Percentiles rank a stretch among this genome's conserved stretches.
These are phyloP conservation scores for Tetheella fluctuosa DNA, from an alignment of 2,888 invertebrate species.

Conservation along the genomic window DNA sequence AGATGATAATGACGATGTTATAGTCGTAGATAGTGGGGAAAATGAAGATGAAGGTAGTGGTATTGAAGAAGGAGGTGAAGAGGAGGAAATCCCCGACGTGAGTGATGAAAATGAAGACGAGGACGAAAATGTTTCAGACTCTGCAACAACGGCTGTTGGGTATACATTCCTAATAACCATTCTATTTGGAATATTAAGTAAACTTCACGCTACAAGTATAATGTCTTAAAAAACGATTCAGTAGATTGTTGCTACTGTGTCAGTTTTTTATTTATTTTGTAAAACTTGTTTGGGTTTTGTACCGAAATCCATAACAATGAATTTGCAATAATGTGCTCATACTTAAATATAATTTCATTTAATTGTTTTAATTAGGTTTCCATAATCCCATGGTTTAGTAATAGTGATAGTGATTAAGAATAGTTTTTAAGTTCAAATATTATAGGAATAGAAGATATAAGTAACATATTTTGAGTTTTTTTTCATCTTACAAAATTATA, in stretches of 20 bases:
- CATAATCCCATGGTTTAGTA: background rate
- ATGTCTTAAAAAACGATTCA: conserved; percentile 46
- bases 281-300: conserved; percentile 26
- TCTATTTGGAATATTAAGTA: conserved; percentile 54
- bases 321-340: background rate
- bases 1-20: conserved; percentile 40
- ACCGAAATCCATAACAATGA: conserved; percentile 36
- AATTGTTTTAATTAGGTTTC: background rate
- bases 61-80: conserved; percentile 27
- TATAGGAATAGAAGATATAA: background rate
- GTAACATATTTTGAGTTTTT: background rate
- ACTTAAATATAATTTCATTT: background rate
- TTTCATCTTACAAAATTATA: background rate
- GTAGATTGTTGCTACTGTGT: conserved; percentile 33
- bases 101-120: conserved; percentile 26
- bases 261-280: conserved; percentile 19
- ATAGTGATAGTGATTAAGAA: background rate
- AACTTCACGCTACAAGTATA: conserved; percentile 53
- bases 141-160: conserved; percentile 60
- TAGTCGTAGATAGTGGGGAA: conserved; percentile 15
- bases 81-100: conserved; percentile 6
- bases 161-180: conserved; percentile 63
- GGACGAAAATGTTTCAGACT: conserved; percentile 35
- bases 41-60: conserved; percentile 20
- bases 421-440: background rate